Evolutionary conservation across 2,797 vertebrate genomes (phyloP).

Genomic region (Melanogrammus aeglefinus): DNA sequence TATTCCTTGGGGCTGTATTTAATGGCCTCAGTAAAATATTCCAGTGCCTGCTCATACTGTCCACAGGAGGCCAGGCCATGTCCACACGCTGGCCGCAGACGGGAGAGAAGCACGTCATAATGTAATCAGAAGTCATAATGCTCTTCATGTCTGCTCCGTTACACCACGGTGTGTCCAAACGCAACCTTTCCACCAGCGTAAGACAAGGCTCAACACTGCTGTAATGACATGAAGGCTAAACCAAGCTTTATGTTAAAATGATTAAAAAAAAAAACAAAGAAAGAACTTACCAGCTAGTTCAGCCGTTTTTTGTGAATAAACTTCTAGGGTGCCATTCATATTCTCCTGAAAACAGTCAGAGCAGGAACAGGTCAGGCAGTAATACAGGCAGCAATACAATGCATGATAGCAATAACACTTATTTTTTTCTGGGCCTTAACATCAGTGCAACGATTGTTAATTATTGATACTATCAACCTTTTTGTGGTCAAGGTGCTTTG

Average conservation of each 20-base stretch:
- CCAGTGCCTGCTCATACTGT: conserved; percentile 66
- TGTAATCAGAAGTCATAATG: too few species aligned
- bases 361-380: background rate
- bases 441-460: too few species aligned
- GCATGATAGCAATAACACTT: too few species aligned
- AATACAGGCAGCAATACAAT: background rate
- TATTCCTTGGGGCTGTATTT: conserved; percentile 80
- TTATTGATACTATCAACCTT: too few species aligned
- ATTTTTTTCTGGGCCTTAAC: too few species aligned
- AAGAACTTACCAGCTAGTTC: conserved; percentile 66
- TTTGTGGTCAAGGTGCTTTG: too few species aligned
- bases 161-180: too few species aligned
- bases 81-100: conserved; percentile 62
- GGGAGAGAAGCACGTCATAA: background rate
- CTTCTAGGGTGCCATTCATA: conserved; percentile 23
- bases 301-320: conserved; percentile 59
- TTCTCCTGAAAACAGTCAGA: conserved; percentile 31
- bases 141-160: too few species aligned
- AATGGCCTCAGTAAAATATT: conserved; percentile 79
- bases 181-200: too few species aligned
- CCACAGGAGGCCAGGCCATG: conserved; percentile 70
- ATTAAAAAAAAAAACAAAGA: background rate
- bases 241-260: background rate
- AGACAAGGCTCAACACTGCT: too few species aligned
- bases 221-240: too few species aligned